phyloP scores from a whole-genome alignment of 2,888 invertebrate species.

The Phyto melanocephala region DNA sequence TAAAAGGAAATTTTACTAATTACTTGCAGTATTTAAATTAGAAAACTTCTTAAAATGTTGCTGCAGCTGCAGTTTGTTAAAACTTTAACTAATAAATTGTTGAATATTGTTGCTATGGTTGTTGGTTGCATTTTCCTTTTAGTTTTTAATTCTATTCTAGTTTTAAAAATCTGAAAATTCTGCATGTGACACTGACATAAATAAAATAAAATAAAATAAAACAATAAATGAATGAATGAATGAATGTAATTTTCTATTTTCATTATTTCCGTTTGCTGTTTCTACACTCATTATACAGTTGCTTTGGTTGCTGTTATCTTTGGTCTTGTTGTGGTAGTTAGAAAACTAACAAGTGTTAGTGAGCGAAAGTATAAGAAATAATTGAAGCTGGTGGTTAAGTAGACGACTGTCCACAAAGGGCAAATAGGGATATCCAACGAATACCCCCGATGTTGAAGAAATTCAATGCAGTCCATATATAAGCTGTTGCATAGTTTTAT shows the following conservation, averaged over 20 bases:
- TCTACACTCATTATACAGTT: not conserved
- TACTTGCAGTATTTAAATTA: not conserved
- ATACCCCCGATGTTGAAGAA: not conserved
- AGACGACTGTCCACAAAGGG: not conserved
- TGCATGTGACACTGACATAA: slow-evolving; percentile 45
- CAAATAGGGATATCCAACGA: not conserved
- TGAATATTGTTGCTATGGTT: not conserved
- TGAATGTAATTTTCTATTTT: slow-evolving; percentile 27
- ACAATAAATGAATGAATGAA: not conserved
- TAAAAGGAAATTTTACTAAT: not conserved
- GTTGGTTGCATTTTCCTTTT: not conserved
- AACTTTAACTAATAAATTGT: slow-evolving; percentile 9
- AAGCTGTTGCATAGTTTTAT: not conserved
- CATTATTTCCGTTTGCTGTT: slow-evolving; percentile 20
- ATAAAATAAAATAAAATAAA: not conserved
- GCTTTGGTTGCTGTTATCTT: not conserved
- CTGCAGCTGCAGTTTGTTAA: not conserved
- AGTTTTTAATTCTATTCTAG: slow-evolving; percentile 2
- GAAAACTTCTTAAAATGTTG: not conserved
- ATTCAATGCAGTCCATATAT: not conserved
- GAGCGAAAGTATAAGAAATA: not conserved
- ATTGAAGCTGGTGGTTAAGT: not conserved
- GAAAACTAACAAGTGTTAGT: not conserved
- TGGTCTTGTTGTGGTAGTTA: not conserved
- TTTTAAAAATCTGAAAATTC: not conserved